Evolutionary conservation across 1,140 invertebrate species (phyloP).

Genomic region (Neodiprion lecontei): DNA sequence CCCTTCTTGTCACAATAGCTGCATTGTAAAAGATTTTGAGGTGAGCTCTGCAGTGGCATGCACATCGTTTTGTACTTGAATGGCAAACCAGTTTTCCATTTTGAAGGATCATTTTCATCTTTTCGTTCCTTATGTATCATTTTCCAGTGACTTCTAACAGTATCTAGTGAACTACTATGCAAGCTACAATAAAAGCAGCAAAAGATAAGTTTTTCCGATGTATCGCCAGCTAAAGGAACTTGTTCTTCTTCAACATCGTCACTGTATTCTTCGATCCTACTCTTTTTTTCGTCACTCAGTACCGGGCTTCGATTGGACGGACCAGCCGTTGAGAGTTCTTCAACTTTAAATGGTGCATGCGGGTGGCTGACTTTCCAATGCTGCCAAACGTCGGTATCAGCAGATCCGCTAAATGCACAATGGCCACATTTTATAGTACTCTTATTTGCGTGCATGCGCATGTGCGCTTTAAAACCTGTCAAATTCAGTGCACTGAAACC

Average conservation of each 20-base stretch:
- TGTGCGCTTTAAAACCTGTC: slow-evolving; percentile 47
- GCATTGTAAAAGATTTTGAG: slow-evolving; percentile 22
- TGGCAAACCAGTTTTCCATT: slow-evolving; percentile 23
- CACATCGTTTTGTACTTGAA: slow-evolving; percentile 36
- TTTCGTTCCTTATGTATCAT: slow-evolving; percentile 34
- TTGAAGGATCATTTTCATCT: background rate
- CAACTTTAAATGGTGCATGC: slow-evolving; percentile 34
- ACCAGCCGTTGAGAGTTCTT: slow-evolving; percentile 21
- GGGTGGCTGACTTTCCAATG: slow-evolving; percentile 52
- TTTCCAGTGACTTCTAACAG: slow-evolving; percentile 42
- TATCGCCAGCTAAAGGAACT: background rate
- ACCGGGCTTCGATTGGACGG: background rate
- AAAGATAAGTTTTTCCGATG: slow-evolving; percentile 28
- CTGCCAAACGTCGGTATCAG: slow-evolving; percentile 42
- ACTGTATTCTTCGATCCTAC: slow-evolving; percentile 24
- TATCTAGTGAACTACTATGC: slow-evolving; percentile 36
- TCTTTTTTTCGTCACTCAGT: slow-evolving; percentile 25
- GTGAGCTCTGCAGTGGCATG: background rate
- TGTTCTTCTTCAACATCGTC: slow-evolving; percentile 39
- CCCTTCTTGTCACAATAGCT: slow-evolving; percentile 25
- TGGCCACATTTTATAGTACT: slow-evolving; percentile 43
- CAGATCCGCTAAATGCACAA: slow-evolving; percentile 42
- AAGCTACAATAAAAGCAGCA: slow-evolving; percentile 46
- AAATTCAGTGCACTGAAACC: slow-evolving; percentile 44
- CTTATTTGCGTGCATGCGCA: slow-evolving; percentile 40